A percentile compares a stretch with the other conserved stretches of the same genome.
phyloP scores from a whole-genome alignment of 2,888 invertebrate species.

The Lycocerus yunnanus region DNA sequence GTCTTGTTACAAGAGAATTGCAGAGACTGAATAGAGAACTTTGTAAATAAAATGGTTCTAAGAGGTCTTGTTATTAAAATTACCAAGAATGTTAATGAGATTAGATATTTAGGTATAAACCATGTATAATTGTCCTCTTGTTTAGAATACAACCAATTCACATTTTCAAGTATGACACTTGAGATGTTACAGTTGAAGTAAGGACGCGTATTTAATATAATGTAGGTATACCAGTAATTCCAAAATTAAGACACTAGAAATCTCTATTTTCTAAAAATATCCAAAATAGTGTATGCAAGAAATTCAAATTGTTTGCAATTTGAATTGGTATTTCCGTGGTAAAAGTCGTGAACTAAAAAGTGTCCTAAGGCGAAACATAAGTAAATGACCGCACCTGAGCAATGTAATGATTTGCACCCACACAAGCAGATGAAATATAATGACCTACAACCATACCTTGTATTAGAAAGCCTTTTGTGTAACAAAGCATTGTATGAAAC shows the following conservation, averaged over 20 bases:
- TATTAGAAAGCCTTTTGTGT: slow-evolving; percentile 13
- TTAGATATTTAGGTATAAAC: slow-evolving; percentile 13
- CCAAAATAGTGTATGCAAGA: neutral
- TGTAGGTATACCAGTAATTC: too few relatives aligned
- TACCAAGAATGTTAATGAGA: slow-evolving; percentile 11
- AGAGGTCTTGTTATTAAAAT: slow-evolving; percentile 20
- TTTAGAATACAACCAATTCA: neutral
- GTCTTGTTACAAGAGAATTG: slow-evolving; percentile 20
- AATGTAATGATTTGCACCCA: slow-evolving; percentile 31
- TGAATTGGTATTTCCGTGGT: slow-evolving; percentile 10
- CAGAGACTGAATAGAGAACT: slow-evolving; percentile 12
- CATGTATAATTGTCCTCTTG: neutral
- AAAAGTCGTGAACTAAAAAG: slow-evolving; percentile 24
- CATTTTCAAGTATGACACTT: neutral
- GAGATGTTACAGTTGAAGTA: neutral
- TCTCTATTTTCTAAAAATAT: too few relatives aligned
- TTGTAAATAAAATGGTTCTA: slow-evolving; percentile 18
- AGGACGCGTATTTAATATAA: too few relatives aligned
- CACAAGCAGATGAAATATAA: slow-evolving; percentile 27
- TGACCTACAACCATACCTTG: slow-evolving; percentile 23
- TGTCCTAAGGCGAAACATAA: slow-evolving; percentile 21
- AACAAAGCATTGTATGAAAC: slow-evolving; percentile 14
- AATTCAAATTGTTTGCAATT: neutral
- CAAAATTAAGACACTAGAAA: too few relatives aligned
- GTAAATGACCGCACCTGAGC: slow-evolving; percentile 31